phyloP scores from a whole-genome alignment of 2,888 invertebrate species.

The Synergus japonicus region DNA sequence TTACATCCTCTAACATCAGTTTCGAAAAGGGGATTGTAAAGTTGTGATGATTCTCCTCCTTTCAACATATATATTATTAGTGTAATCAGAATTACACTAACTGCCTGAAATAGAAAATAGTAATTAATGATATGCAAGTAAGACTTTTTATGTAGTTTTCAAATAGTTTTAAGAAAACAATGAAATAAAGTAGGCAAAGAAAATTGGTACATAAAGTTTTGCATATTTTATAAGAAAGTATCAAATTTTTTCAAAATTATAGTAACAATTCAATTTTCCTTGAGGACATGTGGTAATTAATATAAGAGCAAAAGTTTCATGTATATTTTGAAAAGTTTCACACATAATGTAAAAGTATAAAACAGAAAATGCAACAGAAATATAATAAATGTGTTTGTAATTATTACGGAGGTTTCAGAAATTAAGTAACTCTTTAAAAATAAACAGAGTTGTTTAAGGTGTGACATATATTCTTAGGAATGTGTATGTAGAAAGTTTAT shows the following conservation, averaged over 20 bases:
- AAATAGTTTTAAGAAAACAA: not conserved
- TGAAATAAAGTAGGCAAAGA: not conserved
- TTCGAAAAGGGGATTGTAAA: slow-evolving; percentile 94
- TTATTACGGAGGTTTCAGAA: not conserved
- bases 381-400: not conserved
- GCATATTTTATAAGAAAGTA: not conserved
- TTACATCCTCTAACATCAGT: slow-evolving; percentile 88
- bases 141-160: not conserved
- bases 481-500: slow-evolving; percentile 1
- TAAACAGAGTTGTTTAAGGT: not conserved
- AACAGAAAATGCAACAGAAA: not conserved
- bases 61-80: slow-evolving; percentile 86
- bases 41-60: slow-evolving; percentile 93
- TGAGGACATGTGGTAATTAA: not conserved
- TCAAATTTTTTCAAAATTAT: not conserved
- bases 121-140: not conserved
- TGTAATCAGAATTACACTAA: slow-evolving; percentile 87
- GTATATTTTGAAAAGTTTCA: not conserved
- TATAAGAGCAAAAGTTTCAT: too few relatives aligned
- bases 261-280: not conserved
- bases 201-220: not conserved
- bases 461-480: not conserved
- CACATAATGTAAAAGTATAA: not conserved
- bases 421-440: not conserved
- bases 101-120: slow-evolving; percentile 78